Base-by-base conservation (phyloP, 2,888 invertebrate genomes). In the Amphipoea lucens region DNA sequence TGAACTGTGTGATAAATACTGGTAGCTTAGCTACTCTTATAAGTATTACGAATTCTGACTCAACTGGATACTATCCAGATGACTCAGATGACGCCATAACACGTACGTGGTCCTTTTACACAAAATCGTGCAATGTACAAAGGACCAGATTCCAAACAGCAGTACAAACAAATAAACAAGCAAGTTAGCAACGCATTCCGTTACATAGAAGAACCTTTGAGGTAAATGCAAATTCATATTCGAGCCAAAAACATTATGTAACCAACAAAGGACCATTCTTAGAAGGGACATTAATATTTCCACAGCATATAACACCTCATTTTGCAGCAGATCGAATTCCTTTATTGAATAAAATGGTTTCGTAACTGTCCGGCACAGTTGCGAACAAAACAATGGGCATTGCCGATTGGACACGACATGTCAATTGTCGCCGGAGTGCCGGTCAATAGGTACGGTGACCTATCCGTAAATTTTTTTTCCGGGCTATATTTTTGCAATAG, bases 351-450 rank as follows among this genome's bases (percentile, higher is more conserved):
- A 89, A 88, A 88, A 90, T 89, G 88, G 90, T 89, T 90, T 89
- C 84, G 90, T 91, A 92, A 92, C 91, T 88, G 92, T 90, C 42
- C 79, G 91, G 84, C 90, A 91, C 86, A 85, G 87, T 90, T 92
- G 60, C 12, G 14, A 60, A 60, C n/a, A 29, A 83, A 88, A 93
- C 94, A 94, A 93, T 92, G 87, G 90, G 80, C 82, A 88, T 91
- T 90, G 87, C 82, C 74, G 86, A 89, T 90, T 91, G 85, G 90
- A 81, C 87, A 84, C 83, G 83, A 87, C 78, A 83, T 88, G 87
- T 84, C 87, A 83, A 80, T 88, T 82, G 87, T 69, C 36, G 45
- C 57, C 72, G 74, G 51, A 79, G 70, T 51, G 76, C 68, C 70
- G 74, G 74, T 67, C 76, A 60, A 80, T 71, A 57, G 75, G 54